Base-by-base conservation (phyloP, 2,113 vertebrate genomes). In the Megaleporinus macrocephalus region DNA sequence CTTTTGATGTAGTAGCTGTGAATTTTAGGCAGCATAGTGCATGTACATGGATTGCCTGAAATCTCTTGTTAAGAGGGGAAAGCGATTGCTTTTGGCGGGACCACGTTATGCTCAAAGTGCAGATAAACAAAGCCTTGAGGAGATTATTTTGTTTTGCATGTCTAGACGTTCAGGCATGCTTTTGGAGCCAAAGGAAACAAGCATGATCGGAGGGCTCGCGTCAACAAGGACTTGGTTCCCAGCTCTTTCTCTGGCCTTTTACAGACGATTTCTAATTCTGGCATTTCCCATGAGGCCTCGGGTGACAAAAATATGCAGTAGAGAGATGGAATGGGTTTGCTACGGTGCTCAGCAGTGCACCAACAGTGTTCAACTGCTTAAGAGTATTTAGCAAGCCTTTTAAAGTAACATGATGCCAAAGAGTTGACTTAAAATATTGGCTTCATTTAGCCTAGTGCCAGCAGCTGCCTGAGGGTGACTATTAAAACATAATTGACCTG, bases 221-320 rank as follows among this genome's bases (percentile, higher is more conserved):
- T 92, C 89, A 91, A 91, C 89, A 86, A 86, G 86, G 84, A 91
- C 82, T 89, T 83, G 80, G 66, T 91, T 91, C 89, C 90, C 86
- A 85, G 88, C 89, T 75, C 89, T 88, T 70, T 65, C 84, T 73
- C 3, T 92, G 90, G 92, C 91, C 91, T 93, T 92, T 92, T 78
- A 73, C 74, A 82, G 83, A 82, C 86, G 84, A 85, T 78, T 77
- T 87, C 90, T 93, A 94, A 92, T 92, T 94, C 81, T 89, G 91
- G 83, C 88, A 87, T 76, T 88, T 91, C 92, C 90, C 92, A 89
- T 80, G 84, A 87, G 89, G 88, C 77, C 83, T 86, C 22, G 10
- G 44, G 49, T 87, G 77, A 83, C 78, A 87, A 83, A 91, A 90
- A 90, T 88, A 85, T 84, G 81, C 81, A 81, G 76, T 30, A 87